These are phyloP conservation scores for Zaprionus lineosus DNA, from an alignment of 2,888 invertebrate species.

Conservation along the genomic window DNA sequence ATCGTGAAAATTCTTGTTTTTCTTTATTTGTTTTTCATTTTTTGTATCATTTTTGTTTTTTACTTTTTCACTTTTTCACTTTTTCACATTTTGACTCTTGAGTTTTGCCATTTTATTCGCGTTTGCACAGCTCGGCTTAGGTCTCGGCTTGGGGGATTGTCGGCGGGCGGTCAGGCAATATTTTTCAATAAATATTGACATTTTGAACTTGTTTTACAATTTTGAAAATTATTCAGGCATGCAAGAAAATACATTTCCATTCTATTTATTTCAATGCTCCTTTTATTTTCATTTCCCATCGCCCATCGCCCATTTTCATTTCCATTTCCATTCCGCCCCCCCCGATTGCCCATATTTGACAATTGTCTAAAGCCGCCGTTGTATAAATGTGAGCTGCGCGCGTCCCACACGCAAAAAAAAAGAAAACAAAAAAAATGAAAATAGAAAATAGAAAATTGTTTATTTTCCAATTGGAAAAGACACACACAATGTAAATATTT, in stretches of 20 bases:
- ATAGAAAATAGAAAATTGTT: slow-evolving; percentile 34
- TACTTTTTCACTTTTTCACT: too few relatives aligned
- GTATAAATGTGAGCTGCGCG: not conserved
- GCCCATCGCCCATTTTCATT: slow-evolving; percentile 32
- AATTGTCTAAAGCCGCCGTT: slow-evolving; percentile 37
- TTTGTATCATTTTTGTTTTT: slow-evolving; percentile 13
- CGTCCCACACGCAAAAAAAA: not conserved
- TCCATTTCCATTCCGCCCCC: slow-evolving; percentile 42
- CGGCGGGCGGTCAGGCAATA: slow-evolving; percentile 38
- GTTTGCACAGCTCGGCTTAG: slow-evolving; percentile 5
- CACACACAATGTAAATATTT: slow-evolving; percentile 26
- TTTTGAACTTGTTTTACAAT: slow-evolving; percentile 63
- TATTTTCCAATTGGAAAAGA: slow-evolving; percentile 30
- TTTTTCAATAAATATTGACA: slow-evolving; percentile 72
- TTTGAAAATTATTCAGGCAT: slow-evolving; percentile 71
- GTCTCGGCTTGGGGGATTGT: slow-evolving; percentile 8
- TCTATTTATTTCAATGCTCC: slow-evolving; percentile 54
- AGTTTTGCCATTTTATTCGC: slow-evolving; percentile 26
- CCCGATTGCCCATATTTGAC: too few relatives aligned
- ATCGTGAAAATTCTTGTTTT: not conserved
- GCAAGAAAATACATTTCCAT: slow-evolving; percentile 47
- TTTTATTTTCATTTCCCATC: slow-evolving; percentile 40
- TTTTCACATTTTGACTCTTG: too few relatives aligned
- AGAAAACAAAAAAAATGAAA: slow-evolving; percentile 8
- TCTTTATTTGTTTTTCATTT: not conserved